phyloP scores from a whole-genome alignment of 2,113 vertebrate species.

The Fulmarus glacialis region DNA sequence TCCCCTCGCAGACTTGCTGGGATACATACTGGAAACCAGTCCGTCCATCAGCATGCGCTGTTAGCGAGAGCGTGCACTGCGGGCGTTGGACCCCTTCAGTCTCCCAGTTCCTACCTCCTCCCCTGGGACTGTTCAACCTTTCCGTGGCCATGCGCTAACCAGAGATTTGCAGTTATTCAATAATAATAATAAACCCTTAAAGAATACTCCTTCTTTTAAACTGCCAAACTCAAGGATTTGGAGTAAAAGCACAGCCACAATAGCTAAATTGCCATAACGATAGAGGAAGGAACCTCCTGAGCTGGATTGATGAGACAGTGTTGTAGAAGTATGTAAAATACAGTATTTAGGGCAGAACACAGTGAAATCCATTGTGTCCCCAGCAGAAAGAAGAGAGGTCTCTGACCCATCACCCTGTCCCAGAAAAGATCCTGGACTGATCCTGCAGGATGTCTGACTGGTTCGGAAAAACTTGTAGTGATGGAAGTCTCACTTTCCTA shows the following conservation, averaged over 20 bases:
- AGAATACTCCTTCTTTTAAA: neutral
- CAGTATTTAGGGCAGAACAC: neutral
- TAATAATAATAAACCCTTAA: neutral
- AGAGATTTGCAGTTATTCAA: neutral
- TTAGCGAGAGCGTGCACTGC: neutral
- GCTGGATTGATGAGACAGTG: neutral
- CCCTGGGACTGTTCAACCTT: neutral
- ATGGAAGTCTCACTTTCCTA: neutral
- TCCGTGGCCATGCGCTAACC: neutral
- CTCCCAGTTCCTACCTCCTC: neutral
- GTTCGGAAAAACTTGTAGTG: neutral
- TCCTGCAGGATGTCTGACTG: neutral
- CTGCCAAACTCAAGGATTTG: neutral
- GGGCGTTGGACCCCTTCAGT: neutral
- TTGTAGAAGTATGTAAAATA: neutral
- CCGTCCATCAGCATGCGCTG: rapidly evolving
- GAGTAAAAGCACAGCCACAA: neutral
- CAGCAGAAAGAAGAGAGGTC: neutral
- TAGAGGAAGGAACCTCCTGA: neutral
- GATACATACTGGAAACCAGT: neutral
- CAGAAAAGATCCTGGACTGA: neutral
- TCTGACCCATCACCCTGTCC: neutral
- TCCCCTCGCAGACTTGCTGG: neutral
- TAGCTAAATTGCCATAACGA: neutral
- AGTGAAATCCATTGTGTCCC: neutral